These are phyloP conservation scores for Pituophis catenifer DNA, from an alignment of 2,113 vertebrate genomes.

Conservation along the genomic window DNA sequence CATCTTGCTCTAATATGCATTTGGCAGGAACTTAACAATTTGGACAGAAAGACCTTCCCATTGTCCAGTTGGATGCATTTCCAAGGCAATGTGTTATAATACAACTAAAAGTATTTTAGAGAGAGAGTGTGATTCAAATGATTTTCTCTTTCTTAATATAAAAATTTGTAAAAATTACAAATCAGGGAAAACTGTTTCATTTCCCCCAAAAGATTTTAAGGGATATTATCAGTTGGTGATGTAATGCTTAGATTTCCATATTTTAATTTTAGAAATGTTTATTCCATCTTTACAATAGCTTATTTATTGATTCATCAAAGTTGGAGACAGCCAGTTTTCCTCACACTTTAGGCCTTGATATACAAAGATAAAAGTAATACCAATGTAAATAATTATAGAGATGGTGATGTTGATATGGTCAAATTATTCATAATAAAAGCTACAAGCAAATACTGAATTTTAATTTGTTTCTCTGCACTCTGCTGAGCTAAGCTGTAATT, in stretches of 20 bases:
- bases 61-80: background rate
- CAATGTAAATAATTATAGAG: background rate
- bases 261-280: background rate
- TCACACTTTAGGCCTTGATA: background rate
- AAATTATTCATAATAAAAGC: background rate
- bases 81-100: background rate
- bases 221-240: background rate
- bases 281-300: background rate
- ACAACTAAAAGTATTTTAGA: background rate
- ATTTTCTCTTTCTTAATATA: background rate
- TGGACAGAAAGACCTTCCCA: background rate
- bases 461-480: background rate
- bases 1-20: background rate
- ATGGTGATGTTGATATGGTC: background rate
- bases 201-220: background rate
- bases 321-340: background rate
- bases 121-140: background rate
- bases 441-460: background rate
- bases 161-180: background rate
- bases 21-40: background rate
- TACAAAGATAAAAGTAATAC: background rate
- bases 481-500: background rate
- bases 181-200: background rate
- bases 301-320: background rate
- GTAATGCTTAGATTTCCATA: background rate